Conservation (phyloP, 2,113 vertebrate genomes). For the Macaca mulatta region DNA sequence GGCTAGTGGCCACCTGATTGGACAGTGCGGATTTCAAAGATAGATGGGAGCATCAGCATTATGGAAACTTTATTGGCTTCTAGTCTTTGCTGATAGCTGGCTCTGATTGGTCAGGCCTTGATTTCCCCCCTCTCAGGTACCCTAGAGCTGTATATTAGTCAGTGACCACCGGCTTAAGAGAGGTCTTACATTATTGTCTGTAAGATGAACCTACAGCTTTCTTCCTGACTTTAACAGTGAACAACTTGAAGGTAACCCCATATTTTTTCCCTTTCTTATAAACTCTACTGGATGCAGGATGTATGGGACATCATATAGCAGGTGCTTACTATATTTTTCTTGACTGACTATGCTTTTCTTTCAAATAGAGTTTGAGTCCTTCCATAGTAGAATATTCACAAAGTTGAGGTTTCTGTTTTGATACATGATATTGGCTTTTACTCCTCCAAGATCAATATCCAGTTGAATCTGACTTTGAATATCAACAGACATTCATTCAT, state of each 20-base stretch:
- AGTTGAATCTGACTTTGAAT: slow-evolving; percentile 29
- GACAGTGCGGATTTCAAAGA: not conserved
- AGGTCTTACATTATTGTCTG: not conserved
- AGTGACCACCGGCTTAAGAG: too few relatives aligned
- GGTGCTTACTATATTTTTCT: not conserved
- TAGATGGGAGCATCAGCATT: not conserved
- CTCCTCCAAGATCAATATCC: slow-evolving; percentile 23
- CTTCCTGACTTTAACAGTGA: not conserved
- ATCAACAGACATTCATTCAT: slow-evolving; percentile 21
- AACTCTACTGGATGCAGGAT: not conserved
- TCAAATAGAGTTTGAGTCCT: not conserved
- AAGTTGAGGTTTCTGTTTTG: not conserved
- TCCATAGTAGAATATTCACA: not conserved
- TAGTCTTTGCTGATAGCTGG: not conserved
- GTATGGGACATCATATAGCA: not conserved
- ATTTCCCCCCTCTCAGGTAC: not conserved
- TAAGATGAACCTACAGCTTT: not conserved
- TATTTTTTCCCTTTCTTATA: not conserved
- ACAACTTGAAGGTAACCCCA: not conserved
- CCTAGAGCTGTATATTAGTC: not conserved
- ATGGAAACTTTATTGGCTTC: not conserved
- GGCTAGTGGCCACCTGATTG: not conserved
- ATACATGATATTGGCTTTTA: not conserved
- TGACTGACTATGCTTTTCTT: not conserved
- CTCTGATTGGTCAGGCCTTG: not conserved